Percentiles rank a stretch among this genome's conserved stretches.
Evolutionary conservation across 1,140 invertebrate species (phyloP).

Genomic region (Apocrypta bakeri): DNA sequence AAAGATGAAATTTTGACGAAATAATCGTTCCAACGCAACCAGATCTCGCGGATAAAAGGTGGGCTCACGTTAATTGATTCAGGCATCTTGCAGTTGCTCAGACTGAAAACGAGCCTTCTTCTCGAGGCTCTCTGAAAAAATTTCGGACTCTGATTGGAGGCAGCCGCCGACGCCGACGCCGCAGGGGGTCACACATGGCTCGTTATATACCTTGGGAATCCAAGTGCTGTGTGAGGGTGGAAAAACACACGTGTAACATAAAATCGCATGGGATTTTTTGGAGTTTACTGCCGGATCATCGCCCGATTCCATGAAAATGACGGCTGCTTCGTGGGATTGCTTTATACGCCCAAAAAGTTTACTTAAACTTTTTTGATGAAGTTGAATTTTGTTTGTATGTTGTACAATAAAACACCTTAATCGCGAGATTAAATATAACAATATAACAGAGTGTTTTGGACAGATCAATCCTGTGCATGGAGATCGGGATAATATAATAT

Average conservation of each 20-base stretch:
- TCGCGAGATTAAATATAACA: no score
- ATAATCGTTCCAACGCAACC: no score
- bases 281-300: conserved; percentile 39
- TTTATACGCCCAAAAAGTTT: no score
- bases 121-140: neutral
- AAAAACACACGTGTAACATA: conserved; percentile 26
- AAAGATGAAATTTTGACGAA: no score
- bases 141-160: neutral
- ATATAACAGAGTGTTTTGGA: no score
- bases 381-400: conserved; percentile 26
- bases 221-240: conserved; percentile 14
- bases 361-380: conserved; percentile 9
- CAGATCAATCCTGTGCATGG: neutral
- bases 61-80: conserved; percentile 62
- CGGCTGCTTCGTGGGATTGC: no score
- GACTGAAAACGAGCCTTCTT: neutral
- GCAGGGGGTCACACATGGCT: neutral
- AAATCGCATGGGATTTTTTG: neutral
- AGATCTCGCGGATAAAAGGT: neutral
- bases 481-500: conserved; percentile 31
- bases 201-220: conserved; percentile 22
- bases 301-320: conserved; percentile 32
- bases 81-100: conserved; percentile 52
- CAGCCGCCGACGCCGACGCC: neutral
- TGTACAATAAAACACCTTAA: no score